These are phyloP conservation scores for Cavia aperea DNA, from an alignment of 2,113 vertebrate species.

Conservation along the genomic window DNA sequence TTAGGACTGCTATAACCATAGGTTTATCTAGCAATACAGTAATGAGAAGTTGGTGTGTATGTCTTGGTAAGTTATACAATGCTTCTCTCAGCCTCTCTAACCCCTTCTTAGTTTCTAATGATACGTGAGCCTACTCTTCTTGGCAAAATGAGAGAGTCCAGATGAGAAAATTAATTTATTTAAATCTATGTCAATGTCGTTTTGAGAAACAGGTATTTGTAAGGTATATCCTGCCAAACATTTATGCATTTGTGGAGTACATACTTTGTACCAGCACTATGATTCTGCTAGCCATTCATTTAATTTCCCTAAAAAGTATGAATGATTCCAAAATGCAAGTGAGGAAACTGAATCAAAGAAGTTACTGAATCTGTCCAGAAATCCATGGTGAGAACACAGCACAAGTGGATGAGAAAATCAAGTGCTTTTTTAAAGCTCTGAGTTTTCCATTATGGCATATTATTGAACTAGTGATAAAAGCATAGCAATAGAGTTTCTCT, in stretches of 20 bases:
- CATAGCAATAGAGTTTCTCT: neutral
- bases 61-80: neutral
- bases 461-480: neutral
- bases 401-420: neutral
- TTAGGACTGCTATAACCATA: neutral
- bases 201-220: neutral
- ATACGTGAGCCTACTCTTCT: neutral
- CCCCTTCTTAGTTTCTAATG: neutral
- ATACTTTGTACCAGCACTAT: neutral
- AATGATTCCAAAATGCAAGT: neutral
- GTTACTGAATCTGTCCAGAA: neutral
- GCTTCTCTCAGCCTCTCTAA: neutral
- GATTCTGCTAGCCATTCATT: neutral
- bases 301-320: neutral
- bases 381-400: neutral
- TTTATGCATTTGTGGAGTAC: neutral
- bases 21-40: neutral
- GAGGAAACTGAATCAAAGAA: neutral
- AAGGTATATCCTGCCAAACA: neutral
- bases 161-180: neutral
- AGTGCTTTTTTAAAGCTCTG: neutral
- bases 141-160: neutral
- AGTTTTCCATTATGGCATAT: neutral
- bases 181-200: neutral
- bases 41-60: neutral